These are phyloP conservation scores for Nycticryphes semicollaris DNA, from an alignment of 2,113 vertebrate species.

Conservation along the genomic window DNA sequence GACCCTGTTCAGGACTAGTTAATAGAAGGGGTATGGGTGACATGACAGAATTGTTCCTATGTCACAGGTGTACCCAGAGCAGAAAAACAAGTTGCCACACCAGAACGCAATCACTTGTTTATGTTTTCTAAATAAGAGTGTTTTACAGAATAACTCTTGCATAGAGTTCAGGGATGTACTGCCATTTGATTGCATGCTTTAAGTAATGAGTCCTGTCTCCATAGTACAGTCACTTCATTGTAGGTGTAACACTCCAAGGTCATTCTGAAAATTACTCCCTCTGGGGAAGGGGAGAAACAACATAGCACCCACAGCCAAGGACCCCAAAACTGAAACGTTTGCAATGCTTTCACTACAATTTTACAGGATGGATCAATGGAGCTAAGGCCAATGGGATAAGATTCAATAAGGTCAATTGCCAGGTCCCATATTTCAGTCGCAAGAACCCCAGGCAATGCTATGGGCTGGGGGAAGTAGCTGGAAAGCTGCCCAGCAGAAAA, in stretches of 20 bases:
- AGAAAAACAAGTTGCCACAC: constrained; percentile 7
- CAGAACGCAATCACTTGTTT: background rate
- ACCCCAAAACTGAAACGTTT: background rate
- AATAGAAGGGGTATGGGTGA: background rate
- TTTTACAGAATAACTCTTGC: background rate
- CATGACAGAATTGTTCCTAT: constrained; percentile 42
- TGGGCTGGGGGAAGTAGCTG: no score
- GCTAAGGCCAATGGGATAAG: no score
- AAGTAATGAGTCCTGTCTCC: background rate
- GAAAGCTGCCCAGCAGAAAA: no score
- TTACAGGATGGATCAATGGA: no score
- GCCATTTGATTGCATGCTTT: background rate
- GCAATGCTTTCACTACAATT: background rate
- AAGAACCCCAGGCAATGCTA: no score
- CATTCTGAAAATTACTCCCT: background rate
- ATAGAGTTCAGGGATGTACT: background rate
- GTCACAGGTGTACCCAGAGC: constrained; percentile 46
- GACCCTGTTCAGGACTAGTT: background rate
- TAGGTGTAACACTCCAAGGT: background rate
- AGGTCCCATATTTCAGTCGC: no score
- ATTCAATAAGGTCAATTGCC: no score
- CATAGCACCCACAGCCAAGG: background rate
- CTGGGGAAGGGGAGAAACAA: background rate
- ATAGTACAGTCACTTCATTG: background rate
- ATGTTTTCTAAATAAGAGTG: background rate